Conservation (phyloP, 2,888 invertebrate genomes). For the Syrphus vitripennis region DNA sequence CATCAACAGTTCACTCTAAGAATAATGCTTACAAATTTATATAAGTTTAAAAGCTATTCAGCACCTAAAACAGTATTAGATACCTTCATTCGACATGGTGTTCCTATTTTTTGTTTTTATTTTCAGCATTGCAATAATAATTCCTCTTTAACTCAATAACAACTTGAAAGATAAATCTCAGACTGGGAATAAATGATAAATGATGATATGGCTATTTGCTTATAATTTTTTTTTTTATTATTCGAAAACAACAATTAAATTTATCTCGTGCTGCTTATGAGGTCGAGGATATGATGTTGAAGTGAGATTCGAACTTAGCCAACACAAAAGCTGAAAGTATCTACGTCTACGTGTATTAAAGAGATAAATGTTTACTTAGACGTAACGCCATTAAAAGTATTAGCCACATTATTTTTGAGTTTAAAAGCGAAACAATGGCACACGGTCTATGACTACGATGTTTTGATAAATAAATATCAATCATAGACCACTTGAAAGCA, state of each 20-base stretch:
- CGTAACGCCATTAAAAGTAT: not conserved
- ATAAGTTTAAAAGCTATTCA: no score
- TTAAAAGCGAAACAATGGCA: not conserved
- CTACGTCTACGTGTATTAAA: no score
- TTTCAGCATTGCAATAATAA: constrained; percentile 17
- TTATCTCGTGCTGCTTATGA: constrained; percentile 5
- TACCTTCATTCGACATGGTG: not conserved
- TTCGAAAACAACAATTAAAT: constrained; percentile 47
- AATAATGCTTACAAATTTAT: no score
- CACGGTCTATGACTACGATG: not conserved
- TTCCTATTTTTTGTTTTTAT: not conserved
- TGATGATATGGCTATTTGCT: constrained; percentile 59
- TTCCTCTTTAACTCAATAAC: constrained; percentile 1
- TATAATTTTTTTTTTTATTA: constrained; percentile 17
- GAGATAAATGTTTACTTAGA: not conserved
- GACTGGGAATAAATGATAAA: constrained; percentile 52
- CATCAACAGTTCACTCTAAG: no score
- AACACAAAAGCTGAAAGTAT: not conserved
- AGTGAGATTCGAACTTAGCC: not conserved
- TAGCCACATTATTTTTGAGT: not conserved
- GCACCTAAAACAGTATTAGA: no score
- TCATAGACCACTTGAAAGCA: not conserved
- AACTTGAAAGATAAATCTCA: not conserved
- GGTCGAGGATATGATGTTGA: constrained; percentile 4
- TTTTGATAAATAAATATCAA: not conserved